Conservation (phyloP, 2,113 vertebrate species). For the Vimba vimba region DNA sequence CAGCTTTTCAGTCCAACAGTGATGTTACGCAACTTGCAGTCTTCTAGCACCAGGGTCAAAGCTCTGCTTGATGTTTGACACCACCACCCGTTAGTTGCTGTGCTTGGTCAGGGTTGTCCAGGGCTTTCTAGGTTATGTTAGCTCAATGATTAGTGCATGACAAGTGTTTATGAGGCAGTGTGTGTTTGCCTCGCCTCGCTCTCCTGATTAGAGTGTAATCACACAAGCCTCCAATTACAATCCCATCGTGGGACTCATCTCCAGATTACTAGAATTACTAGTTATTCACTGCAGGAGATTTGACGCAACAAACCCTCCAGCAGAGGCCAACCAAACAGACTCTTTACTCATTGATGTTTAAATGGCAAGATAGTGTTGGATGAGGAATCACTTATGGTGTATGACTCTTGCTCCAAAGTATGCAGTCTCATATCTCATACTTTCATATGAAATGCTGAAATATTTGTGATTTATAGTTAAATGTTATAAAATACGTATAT, state of each 20-base stretch:
- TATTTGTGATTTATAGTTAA: neutral
- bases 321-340: neutral
- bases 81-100: neutral
- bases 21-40: neutral
- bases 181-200: neutral
- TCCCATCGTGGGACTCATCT: neutral
- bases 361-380: constrained; percentile 1
- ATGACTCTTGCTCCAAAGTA: neutral
- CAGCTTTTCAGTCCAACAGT: neutral
- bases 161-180: neutral
- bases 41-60: neutral
- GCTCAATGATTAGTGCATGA: neutral
- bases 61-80: neutral
- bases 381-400: neutral
- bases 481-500: neutral
- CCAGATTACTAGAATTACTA: constrained; percentile 38
- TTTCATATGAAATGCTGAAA: neutral
- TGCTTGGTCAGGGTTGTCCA: neutral
- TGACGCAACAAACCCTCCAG: neutral
- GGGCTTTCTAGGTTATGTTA: constrained; percentile 21
- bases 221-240: constrained; percentile 39
- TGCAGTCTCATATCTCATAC: neutral
- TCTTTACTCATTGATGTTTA: neutral
- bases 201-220: constrained; percentile 41
- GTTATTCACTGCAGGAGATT: constrained; percentile 24